These are phyloP conservation scores for Dorcus hopei DNA, from an alignment of 2,888 invertebrate genomes.

Conservation along the genomic window DNA sequence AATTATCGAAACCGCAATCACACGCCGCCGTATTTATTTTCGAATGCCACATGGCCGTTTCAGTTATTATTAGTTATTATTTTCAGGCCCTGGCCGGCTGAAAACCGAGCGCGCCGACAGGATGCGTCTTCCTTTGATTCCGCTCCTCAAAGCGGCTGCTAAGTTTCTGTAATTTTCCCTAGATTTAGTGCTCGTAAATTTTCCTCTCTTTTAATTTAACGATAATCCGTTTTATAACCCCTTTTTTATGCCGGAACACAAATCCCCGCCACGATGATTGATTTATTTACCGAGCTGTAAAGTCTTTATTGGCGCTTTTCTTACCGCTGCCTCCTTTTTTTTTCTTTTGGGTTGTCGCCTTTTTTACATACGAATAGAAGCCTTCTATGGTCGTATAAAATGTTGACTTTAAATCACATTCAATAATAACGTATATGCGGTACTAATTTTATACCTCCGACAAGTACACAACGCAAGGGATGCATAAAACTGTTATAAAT, in stretches of 20 bases:
- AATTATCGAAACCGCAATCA: constrained; percentile 38
- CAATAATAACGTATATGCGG: too few species aligned
- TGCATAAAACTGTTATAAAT: too few species aligned
- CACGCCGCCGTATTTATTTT: constrained; percentile 21
- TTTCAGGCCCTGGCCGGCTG: constrained; percentile 14
- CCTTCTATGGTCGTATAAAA: too few species aligned
- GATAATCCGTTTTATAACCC: constrained; percentile 7
- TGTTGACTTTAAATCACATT: too few species aligned
- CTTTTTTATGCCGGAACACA: background rate
- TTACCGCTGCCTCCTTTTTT: too few species aligned
- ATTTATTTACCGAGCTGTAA: background rate
- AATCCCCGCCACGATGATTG: background rate
- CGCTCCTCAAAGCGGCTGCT: constrained; percentile 13
- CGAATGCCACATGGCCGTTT: constrained; percentile 23
- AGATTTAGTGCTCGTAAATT: constrained; percentile 18
- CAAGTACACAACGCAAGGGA: too few species aligned
- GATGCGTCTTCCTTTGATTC: constrained; percentile 13
- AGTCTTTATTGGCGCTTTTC: too few species aligned
- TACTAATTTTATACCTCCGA: too few species aligned
- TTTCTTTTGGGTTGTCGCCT: too few species aligned
- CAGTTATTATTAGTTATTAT: constrained; percentile 11
- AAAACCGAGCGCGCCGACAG: constrained; percentile 11
- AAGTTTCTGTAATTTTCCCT: constrained; percentile 14
- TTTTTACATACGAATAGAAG: too few species aligned
- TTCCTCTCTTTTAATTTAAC: constrained; percentile 15